Conservation (phyloP, 2,888 invertebrate species). For the Drosophila helvetica region DNA sequence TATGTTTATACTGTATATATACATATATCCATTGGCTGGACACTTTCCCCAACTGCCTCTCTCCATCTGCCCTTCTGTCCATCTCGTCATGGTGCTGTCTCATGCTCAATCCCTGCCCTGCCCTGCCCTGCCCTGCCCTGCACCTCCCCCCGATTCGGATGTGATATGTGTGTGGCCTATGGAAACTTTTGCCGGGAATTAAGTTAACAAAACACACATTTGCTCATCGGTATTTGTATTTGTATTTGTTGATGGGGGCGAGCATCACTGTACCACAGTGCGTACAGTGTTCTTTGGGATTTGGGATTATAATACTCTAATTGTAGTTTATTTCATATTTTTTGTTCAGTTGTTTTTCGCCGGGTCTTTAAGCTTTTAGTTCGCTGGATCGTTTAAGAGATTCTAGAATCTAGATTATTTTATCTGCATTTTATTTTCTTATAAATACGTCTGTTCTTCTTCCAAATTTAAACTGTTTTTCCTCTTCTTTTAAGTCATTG, state of each 20-base stretch:
- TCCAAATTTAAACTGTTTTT: too few species aligned
- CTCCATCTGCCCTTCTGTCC: conserved; percentile 31
- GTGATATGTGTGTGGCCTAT: conserved; percentile 29
- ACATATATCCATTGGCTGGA: neutral
- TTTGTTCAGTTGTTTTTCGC: too few species aligned
- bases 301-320: neutral
- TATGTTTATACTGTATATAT: neutral
- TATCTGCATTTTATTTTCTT: too few species aligned
- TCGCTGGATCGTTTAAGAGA: too few species aligned
- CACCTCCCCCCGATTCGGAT: too few species aligned
- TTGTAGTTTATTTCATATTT: neutral
- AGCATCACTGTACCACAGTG: neutral
- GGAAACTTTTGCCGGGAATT: conserved; percentile 36
- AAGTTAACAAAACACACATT: conserved; percentile 31
- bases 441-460: too few species aligned
- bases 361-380: neutral
- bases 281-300: too few species aligned
- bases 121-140: conserved; percentile 13
- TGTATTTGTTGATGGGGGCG: too few species aligned
- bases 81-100: conserved; percentile 24
- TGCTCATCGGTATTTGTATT: too few species aligned
- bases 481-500: too few species aligned
- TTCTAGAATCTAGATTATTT: too few species aligned
- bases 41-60: conserved; percentile 3
- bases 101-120: conserved; percentile 1